Evolutionary conservation across 2,797 vertebrate species (phyloP).

Genomic region (Pachyuromys duprasi): DNA sequence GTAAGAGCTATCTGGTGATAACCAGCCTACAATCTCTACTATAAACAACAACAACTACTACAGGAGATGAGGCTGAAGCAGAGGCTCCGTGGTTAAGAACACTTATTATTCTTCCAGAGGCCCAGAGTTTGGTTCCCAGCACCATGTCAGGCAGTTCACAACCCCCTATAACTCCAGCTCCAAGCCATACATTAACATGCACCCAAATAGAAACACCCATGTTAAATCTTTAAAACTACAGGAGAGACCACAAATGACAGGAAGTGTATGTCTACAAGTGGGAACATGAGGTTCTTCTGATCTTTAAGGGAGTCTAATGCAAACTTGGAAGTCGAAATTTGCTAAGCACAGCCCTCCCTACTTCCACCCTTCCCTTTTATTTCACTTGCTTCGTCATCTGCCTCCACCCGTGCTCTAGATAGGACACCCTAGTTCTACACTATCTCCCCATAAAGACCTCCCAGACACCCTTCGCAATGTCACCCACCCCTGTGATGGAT

Average conservation of each 20-base stretch:
- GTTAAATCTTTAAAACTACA: neutral
- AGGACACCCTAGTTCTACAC: too few relatives aligned
- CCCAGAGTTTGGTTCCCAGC: neutral
- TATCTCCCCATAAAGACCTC: neutral
- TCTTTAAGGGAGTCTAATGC: neutral
- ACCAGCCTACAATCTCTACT: neutral
- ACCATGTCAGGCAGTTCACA: neutral
- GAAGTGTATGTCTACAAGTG: neutral
- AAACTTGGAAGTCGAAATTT: neutral
- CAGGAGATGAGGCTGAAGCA: neutral
- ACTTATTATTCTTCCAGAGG: neutral
- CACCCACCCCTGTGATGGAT: fast-evolving
- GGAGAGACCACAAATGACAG: neutral
- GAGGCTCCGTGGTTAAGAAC: neutral
- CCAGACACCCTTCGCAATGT: neutral
- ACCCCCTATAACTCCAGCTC: neutral
- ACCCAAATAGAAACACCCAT: neutral
- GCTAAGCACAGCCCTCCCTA: neutral
- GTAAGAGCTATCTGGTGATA: neutral
- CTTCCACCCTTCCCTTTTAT: neutral
- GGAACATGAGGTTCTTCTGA: neutral
- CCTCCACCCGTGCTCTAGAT: neutral
- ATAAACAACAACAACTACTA: neutral
- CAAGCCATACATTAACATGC: neutral
- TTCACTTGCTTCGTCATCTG: neutral